phyloP scores from a whole-genome alignment of 2,888 invertebrate genomes.

The Priocnemis perturbator region DNA sequence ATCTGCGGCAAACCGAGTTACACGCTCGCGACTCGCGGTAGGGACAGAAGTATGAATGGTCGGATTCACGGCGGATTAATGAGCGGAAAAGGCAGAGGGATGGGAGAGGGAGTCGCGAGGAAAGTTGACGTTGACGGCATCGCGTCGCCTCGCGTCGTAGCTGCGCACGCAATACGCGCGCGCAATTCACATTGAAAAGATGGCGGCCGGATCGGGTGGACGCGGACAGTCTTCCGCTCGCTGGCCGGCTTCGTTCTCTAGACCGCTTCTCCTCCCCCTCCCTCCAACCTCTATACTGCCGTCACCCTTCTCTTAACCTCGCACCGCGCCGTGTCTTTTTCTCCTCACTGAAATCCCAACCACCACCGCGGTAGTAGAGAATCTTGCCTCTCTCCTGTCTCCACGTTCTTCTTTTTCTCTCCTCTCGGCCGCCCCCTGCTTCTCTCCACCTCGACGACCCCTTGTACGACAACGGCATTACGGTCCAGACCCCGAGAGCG shows the following conservation, averaged over 20 bases:
- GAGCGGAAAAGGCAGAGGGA: neutral
- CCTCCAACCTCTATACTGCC: slow-evolving; percentile 6
- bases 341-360: slow-evolving; percentile 44
- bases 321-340: slow-evolving; percentile 40
- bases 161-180: slow-evolving; percentile 30
- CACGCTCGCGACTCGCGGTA: no score
- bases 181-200: slow-evolving; percentile 53
- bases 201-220: slow-evolving; percentile 50
- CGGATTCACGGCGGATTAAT: slow-evolving; percentile 3
- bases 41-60: no score
- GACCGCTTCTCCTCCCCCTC: slow-evolving; percentile 7
- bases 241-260: slow-evolving; percentile 18
- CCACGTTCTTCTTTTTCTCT: slow-evolving; percentile 7
- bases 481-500: slow-evolving; percentile 14
- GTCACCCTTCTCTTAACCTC: slow-evolving; percentile 8
- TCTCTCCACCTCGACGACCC: slow-evolving; percentile 24
- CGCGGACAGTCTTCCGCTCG: slow-evolving; percentile 35
- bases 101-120: no score
- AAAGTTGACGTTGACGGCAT: no score
- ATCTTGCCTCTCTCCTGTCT: slow-evolving; percentile 24
- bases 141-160: no score
- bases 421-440: neutral
- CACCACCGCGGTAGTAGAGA: slow-evolving; percentile 17
- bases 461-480: slow-evolving; percentile 55
- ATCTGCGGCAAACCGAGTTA: no score